Evolutionary conservation across 1,140 invertebrate species (phyloP).

Genomic region (Calliphora vicina): DNA sequence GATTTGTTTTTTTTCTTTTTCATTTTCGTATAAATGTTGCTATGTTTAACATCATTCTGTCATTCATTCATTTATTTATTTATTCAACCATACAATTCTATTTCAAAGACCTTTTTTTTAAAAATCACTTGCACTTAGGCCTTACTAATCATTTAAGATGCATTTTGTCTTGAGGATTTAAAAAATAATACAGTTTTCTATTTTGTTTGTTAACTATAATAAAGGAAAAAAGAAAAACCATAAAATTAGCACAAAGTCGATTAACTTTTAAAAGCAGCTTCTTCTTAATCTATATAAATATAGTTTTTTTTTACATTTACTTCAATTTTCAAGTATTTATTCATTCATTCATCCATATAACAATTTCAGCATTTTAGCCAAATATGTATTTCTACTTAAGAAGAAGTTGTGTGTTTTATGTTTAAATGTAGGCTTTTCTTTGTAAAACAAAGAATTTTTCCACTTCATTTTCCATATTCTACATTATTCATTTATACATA

Average conservation of each 20-base stretch:
- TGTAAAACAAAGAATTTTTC: too few relatives aligned
- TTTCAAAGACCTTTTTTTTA: not conserved
- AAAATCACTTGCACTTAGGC: slow-evolving; percentile 19
- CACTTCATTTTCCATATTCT: too few relatives aligned
- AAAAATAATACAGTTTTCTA: too few relatives aligned
- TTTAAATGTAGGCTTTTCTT: too few relatives aligned
- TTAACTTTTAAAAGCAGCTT: not conserved
- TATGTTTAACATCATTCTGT: not conserved
- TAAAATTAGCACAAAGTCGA: not conserved
- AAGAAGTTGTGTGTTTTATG: too few relatives aligned
- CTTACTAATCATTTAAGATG: not conserved
- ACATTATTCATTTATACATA: too few relatives aligned
- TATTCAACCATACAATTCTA: not conserved
- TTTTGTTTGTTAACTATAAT: too few relatives aligned
- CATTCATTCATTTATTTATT: slow-evolving; percentile 18
- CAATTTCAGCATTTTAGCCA: too few relatives aligned
- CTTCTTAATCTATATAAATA: not conserved
- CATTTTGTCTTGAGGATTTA: not conserved
- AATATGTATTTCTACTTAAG: too few relatives aligned
- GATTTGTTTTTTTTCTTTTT: not conserved
- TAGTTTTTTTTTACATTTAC: not conserved
- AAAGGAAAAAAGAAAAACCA: not conserved
- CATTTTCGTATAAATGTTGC: too few relatives aligned
- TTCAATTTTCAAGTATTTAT: not conserved
- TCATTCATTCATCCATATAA: too few relatives aligned